phyloP scores from a whole-genome alignment of 2,797 vertebrate species.

The Fistularia commersonii region DNA sequence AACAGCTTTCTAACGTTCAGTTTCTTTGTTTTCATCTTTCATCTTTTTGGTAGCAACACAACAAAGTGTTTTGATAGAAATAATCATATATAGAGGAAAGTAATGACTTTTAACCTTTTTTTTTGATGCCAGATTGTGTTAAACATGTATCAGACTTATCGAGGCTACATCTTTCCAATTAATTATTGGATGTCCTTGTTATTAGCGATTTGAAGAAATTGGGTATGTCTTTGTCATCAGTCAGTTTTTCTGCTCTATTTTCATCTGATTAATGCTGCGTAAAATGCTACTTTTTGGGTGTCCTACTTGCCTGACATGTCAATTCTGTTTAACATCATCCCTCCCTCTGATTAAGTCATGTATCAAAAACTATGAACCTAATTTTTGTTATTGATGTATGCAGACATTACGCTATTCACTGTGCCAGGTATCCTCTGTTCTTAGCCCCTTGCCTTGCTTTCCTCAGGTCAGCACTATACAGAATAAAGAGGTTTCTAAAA shows the following conservation, averaged over 20 bases:
- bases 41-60: too few species aligned
- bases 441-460: slow-evolving; percentile 16
- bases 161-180: slow-evolving; percentile 16
- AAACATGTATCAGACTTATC: slow-evolving; percentile 34
- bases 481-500: slow-evolving; percentile 62
- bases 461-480: slow-evolving; percentile 16
- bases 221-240: too few species aligned
- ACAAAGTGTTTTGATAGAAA: too few species aligned
- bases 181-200: background rate
- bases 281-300: background rate
- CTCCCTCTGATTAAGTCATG: slow-evolving; percentile 19
- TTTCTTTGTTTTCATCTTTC: too few species aligned
- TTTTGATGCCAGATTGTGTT: slow-evolving; percentile 30
- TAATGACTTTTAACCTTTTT: slow-evolving; percentile 46
- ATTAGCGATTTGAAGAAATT: too few species aligned
- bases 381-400: slow-evolving; percentile 63
- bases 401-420: slow-evolving; percentile 49
- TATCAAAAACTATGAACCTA: slow-evolving; percentile 52
- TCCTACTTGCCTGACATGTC: slow-evolving; percentile 27
- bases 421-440: slow-evolving; percentile 45
- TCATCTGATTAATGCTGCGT: too few species aligned
- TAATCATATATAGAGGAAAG: too few species aligned
- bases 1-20: too few species aligned
- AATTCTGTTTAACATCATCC: slow-evolving; percentile 10
- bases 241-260: too few species aligned